These are phyloP conservation scores for Eulemur coronatus DNA, from an alignment of 2,797 vertebrate genomes.

Conservation along the genomic window DNA sequence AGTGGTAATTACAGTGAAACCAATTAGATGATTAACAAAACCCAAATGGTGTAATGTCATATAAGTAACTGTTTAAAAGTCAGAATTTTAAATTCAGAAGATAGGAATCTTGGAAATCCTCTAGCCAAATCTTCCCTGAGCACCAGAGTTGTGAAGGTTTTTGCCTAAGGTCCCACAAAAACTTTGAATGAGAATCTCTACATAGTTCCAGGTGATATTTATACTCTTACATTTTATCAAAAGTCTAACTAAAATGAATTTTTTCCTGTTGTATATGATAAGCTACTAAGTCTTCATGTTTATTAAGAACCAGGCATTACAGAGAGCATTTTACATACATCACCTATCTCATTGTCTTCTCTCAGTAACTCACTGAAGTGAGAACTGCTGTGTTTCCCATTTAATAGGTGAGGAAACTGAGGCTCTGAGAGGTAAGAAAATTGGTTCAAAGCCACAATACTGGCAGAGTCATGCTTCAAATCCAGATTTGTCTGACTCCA, in stretches of 20 bases:
- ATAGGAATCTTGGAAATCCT: not conserved
- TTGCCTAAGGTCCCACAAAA: constrained; percentile 17
- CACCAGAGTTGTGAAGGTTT: not conserved
- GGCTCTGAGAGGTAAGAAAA: not conserved
- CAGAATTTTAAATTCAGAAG: constrained; percentile 55
- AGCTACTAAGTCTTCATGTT: not conserved
- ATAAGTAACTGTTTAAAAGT: constrained; percentile 42
- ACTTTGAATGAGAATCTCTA: constrained; percentile 25
- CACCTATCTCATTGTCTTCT: not conserved
- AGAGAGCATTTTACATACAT: not conserved
- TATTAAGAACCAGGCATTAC: not conserved
- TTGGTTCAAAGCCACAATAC: not conserved
- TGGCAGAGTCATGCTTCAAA: not conserved
- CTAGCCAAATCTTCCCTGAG: not conserved
- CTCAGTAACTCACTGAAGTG: not conserved
- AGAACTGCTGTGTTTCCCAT: not conserved
- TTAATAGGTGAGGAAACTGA: not conserved
- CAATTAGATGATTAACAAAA: constrained; percentile 58
- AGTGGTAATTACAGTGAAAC: constrained; percentile 47
- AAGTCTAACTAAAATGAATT: not conserved
- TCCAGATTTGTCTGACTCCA: not conserved
- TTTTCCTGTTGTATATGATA: not conserved
- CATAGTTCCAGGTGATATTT: not conserved
- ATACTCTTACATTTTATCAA: not conserved
- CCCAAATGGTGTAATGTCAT: constrained; percentile 33